A percentile compares a stretch with the other conserved stretches of the same genome.
Evolutionary conservation across 1,140 invertebrate genomes (phyloP).

Genomic region (Ostrea denselamellosa): DNA sequence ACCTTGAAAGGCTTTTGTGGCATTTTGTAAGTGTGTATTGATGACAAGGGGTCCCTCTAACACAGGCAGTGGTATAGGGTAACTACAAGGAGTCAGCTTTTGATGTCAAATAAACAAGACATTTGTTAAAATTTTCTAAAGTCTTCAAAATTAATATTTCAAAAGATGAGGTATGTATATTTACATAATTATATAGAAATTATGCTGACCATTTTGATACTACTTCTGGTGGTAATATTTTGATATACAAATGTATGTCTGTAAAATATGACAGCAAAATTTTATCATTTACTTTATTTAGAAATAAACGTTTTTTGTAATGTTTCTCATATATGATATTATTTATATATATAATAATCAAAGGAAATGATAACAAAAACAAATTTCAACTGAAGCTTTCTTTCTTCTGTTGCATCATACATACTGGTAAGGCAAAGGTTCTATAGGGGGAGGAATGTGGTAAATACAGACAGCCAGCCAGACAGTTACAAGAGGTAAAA

Average conservation of each 20-base stretch:
- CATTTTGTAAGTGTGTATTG: slow-evolving; percentile 64
- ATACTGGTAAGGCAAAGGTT: not conserved
- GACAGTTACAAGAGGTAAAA: not conserved
- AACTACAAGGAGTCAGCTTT: slow-evolving; percentile 27
- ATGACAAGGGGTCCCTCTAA: slow-evolving; percentile 62
- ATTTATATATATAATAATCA: not conserved
- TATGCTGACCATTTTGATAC: not conserved
- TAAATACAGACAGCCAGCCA: slow-evolving; percentile 8
- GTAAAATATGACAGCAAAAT: not conserved
- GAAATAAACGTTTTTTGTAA: not conserved
- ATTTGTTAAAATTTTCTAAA: not conserved
- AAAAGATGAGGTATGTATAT: not conserved
- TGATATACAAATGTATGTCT: not conserved
- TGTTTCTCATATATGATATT: not conserved
- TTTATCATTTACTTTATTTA: not conserved
- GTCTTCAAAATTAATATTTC: not conserved
- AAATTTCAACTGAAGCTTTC: not conserved
- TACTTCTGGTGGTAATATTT: not conserved
- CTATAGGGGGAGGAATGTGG: not conserved
- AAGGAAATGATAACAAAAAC: not conserved
- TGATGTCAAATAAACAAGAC: not conserved
- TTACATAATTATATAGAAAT: not conserved
- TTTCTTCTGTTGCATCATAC: not conserved
- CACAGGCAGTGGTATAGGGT: slow-evolving; percentile 59
- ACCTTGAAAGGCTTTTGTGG: slow-evolving; percentile 65